These are phyloP conservation scores for Morone saxatilis DNA, from an alignment of 2,113 vertebrate genomes.

Conservation along the genomic window DNA sequence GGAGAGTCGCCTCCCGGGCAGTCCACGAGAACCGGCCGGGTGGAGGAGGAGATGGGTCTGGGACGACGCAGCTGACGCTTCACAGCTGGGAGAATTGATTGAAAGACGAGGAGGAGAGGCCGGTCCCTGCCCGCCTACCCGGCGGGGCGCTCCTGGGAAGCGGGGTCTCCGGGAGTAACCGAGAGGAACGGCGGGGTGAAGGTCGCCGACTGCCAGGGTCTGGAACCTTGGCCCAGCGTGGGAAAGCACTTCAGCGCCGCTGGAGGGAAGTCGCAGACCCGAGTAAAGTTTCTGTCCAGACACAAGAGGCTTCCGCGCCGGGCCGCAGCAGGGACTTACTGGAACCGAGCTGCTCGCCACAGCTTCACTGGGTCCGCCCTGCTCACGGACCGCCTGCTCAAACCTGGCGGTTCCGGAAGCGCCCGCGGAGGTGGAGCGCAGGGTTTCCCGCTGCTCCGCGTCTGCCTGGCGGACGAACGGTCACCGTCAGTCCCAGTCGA, in stretches of 20 bases:
- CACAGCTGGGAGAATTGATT: slow-evolving; percentile 66
- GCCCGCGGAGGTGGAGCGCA: slow-evolving; percentile 62
- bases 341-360: slow-evolving; percentile 46
- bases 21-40: slow-evolving; percentile 27
- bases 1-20: not conserved
- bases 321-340: slow-evolving; percentile 63
- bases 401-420: slow-evolving; percentile 75
- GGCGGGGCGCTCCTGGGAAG: slow-evolving; percentile 62
- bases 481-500: no score
- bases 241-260: slow-evolving; percentile 89
- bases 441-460: slow-evolving; percentile 77
- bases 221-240: slow-evolving; percentile 89
- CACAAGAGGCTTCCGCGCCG: slow-evolving; percentile 83
- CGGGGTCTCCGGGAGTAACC: slow-evolving; percentile 39
- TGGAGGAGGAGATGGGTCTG: slow-evolving; percentile 42
- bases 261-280: slow-evolving; percentile 90
- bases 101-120: slow-evolving; percentile 79
- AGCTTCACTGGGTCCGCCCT: slow-evolving; percentile 53
- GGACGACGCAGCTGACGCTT: slow-evolving; percentile 71
- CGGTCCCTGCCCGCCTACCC: slow-evolving; percentile 78
- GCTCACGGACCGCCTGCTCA: slow-evolving; percentile 59
- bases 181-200: slow-evolving; percentile 90
- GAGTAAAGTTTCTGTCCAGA: slow-evolving; percentile 85
- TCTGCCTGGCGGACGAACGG: no score
- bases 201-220: slow-evolving; percentile 91